Percentiles rank a stretch among this genome's conserved stretches.
Evolutionary conservation across 2,797 vertebrate genomes (phyloP).

Genomic region (Ficedula albicollis): DNA sequence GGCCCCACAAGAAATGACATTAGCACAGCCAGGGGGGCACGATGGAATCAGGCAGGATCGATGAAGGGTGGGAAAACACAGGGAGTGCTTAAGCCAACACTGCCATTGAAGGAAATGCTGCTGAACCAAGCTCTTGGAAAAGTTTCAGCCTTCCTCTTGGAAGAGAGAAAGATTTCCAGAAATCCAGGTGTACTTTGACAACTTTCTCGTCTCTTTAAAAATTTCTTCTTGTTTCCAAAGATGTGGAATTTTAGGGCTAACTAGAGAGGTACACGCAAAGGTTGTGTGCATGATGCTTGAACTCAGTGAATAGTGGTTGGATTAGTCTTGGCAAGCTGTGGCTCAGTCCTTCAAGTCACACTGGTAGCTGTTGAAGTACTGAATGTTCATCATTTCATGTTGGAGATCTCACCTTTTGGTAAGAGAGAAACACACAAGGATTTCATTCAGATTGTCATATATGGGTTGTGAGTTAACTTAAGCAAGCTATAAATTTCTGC

Average conservation of each 20-base stretch:
- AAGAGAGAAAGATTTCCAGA: not conserved
- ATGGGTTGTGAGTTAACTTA: not conserved
- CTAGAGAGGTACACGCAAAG: not conserved
- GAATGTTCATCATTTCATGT: not conserved
- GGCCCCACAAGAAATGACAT: not conserved
- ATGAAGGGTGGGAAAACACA: not conserved
- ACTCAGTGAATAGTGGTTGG: not conserved
- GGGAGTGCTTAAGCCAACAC: not conserved
- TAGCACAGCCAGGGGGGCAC: not conserved
- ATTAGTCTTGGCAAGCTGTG: not conserved
- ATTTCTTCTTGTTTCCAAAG: not conserved
- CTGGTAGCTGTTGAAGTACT: not conserved
- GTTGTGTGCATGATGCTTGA: not conserved
- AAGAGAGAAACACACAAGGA: not conserved
- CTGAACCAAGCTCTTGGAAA: not conserved
- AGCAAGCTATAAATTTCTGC: not conserved
- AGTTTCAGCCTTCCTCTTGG: not conserved
- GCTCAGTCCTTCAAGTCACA: not conserved
- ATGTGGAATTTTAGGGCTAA: not conserved
- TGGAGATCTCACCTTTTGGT: not conserved
- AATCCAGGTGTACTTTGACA: not conserved
- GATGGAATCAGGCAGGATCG: not conserved
- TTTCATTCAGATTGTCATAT: not conserved
- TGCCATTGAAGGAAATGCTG: not conserved
- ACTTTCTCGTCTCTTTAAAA: not conserved